phyloP scores from a whole-genome alignment of 64 coral and sea anemone genomes.

The Acropora tenuis region DNA sequence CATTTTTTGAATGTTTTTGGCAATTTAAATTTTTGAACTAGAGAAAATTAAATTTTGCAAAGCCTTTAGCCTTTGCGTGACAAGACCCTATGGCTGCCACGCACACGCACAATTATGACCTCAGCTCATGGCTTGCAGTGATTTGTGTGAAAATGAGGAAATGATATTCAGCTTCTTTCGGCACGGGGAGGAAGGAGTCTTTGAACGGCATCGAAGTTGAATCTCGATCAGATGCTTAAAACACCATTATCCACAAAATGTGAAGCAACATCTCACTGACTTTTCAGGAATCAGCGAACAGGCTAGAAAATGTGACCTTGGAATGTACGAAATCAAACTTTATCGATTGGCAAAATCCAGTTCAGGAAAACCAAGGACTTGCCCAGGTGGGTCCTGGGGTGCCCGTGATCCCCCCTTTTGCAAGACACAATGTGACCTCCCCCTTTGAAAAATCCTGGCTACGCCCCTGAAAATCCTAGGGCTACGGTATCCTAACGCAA shows the following conservation, averaged over 20 bases:
- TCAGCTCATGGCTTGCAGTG: too few species aligned
- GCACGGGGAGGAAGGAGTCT: background rate
- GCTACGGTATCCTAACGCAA: background rate
- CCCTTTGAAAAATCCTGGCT: too few species aligned
- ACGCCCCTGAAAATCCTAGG: too few species aligned
- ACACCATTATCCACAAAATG: background rate
- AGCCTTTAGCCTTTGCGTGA: too few species aligned
- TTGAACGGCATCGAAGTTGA: background rate
- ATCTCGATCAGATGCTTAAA: background rate
- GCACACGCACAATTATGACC: too few species aligned
- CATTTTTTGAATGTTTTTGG: too few species aligned
- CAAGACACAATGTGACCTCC: too few species aligned
- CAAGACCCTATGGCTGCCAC: too few species aligned
- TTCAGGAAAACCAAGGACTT: background rate
- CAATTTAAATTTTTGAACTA: too few species aligned
- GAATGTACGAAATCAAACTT: background rate
- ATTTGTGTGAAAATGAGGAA: background rate
- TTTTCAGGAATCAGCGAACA: conserved; percentile 17
- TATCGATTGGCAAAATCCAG: conserved; percentile 3
- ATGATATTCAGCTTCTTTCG: background rate
- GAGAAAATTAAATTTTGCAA: too few species aligned
- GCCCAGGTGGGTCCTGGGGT: too few species aligned
- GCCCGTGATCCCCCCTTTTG: too few species aligned
- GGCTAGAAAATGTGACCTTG: conserved; percentile 1
- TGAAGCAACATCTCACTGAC: background rate